Base-by-base conservation (phyloP, 2,888 invertebrate genomes). In the Rhimphoctona megacephalus region DNA sequence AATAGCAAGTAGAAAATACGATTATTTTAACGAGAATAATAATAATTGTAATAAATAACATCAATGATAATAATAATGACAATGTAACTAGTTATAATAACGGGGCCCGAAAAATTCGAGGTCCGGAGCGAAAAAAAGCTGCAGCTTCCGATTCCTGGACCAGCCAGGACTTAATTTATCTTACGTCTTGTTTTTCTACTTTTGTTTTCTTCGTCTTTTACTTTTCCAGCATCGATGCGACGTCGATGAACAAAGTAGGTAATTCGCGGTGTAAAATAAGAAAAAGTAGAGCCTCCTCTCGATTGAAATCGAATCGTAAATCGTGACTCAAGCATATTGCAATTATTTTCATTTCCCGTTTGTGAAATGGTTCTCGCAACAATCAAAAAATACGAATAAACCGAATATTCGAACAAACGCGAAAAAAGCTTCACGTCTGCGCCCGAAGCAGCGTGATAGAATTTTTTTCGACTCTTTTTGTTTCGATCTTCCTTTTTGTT, bases 141-240 rank as follows among this genome's bases (percentile, higher is more conserved):
- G 30, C 67, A 67, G 74, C 46, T 57, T 74, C 39, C 49, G 49
- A 70, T 54, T 73, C 86, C 88, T 90, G 90, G 87, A 81, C 89
- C 89, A 88, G 90, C 88, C 90, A 90, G 90, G 81, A 87, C 73
- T 19, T 73, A 64, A 39, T 77, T 79, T 64, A 14, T 67, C 33
- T 64, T 82, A 30, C 49, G 39, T 54, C 6, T 77, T 66, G 30
- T 25, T 66, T 76, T 77, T 64, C 39, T 30, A 64, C 3, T n/a
- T 7, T 39, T 74, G 19, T 25, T 76, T 64, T 76, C 43, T 30
- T 30, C 57, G n/a, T 33, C 17, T 17, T 22, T 43, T 33, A 82
- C 61, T 49, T 57, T 39, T 69, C 78, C 73, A 74, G 79, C 79
- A 46, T 83, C 85, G 78, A 81, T 73, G 49, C 77, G 74, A 61